These are phyloP conservation scores for Baccha elongata DNA, from an alignment of 2,888 invertebrate genomes.

Conservation along the genomic window DNA sequence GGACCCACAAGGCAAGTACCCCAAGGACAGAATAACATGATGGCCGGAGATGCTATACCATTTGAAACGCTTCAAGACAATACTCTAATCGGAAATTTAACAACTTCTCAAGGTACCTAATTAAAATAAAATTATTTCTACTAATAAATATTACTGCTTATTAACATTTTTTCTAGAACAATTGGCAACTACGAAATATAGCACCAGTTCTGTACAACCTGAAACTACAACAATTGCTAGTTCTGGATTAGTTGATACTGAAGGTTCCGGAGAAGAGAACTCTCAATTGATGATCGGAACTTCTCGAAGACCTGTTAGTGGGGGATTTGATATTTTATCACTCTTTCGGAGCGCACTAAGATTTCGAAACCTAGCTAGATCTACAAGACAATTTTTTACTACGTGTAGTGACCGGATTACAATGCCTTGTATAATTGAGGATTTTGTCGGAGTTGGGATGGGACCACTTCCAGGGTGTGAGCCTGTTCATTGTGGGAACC, in stretches of 20 bases:
- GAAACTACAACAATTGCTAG: conserved; percentile 25
- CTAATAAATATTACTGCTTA: not conserved
- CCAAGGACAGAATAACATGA: conserved; percentile 1
- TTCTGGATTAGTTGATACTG: conserved; percentile 79
- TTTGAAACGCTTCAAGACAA: conserved; percentile 6
- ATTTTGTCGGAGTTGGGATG: conserved; percentile 87
- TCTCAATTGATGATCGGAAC: conserved; percentile 59
- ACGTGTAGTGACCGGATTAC: conserved; percentile 88
- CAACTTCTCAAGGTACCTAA: conserved; percentile 29
- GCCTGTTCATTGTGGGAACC: conserved; percentile 90
- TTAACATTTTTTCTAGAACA: conserved; percentile 3
- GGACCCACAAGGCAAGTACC: conserved; percentile 81
- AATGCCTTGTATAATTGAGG: conserved; percentile 92
- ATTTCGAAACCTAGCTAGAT: conserved; percentile 58
- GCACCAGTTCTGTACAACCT: not conserved
- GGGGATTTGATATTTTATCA: conserved; percentile 80
- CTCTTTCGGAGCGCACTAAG: conserved; percentile 79
- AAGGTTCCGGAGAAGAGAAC: conserved; percentile 84
- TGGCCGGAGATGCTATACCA: not conserved
- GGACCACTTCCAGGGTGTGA: conserved; percentile 85
- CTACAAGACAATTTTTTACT: conserved; percentile 78
- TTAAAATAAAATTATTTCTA: not conserved
- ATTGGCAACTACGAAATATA: not conserved
- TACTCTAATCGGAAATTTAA: conserved; percentile 1
- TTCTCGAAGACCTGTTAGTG: conserved; percentile 76